Evolutionary conservation across 2,113 vertebrate species (phyloP), one percentile per base, ranked within the genome.

Genomic region (Ictalurus furcatus): DNA sequence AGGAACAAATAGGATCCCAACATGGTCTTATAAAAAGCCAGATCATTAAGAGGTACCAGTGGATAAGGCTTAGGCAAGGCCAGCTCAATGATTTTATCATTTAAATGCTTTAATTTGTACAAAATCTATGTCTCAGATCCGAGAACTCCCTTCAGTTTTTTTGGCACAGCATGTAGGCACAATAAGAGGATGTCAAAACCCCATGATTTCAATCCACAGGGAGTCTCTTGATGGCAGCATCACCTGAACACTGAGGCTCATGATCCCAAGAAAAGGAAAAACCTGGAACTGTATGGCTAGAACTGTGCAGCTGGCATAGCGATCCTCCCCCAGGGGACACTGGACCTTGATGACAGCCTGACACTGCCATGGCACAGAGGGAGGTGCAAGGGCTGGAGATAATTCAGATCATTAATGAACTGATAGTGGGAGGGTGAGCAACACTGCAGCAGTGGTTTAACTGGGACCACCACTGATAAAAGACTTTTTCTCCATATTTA

Each of bases 301-400:
- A 79, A 40, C 81, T 84, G 34, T 88, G 80, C 87, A 84, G 65
- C 69, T 84, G 87, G 37, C 52, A 71, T 37, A 23, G 48, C 21
- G 37, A 23, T 83, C 44, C 12, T 82, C 63, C 78, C 59, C 48
- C 48, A 37, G 52, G 78, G 63, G 17, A 82, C 59, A 52, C 63
- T 88, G 79, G 78, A 88, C 40, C 52, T 67, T 83, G 86, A 87
- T 88, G 87, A 82, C 63, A 88, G 28, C 54, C 87, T 84, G 56
- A 44, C 87, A 84, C 37, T 63, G 69, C 87, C 13, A 76, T 37
- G 13, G 71, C 88, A 61, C 81, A 84, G 87, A 76, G 54, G 81
- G 80, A 37, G 58, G 40, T 84, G 37, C 59, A 3, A 54, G 81
- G 71, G 71, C 58, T 85, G 71, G 40, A 28, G 69, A 85, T 63